Percentiles rank a stretch among this genome's conserved stretches.
phyloP scores from a whole-genome alignment of 2,888 invertebrate genomes.

The Taenaris catops region DNA sequence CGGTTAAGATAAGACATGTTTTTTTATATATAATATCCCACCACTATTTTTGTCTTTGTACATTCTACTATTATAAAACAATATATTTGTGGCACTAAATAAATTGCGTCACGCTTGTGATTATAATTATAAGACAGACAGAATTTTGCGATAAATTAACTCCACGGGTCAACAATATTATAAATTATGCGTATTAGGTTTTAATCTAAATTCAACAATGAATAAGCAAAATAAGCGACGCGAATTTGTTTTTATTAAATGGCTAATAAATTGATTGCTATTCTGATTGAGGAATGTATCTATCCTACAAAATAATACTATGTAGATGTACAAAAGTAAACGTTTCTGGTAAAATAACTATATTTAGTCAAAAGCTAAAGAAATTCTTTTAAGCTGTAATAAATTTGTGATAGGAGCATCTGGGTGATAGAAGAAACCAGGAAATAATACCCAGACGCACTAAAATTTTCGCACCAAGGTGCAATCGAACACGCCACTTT shows the following conservation, averaged over 20 bases:
- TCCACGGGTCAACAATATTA: conserved; percentile 18
- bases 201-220: neutral
- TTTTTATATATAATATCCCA: no score
- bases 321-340: no score
- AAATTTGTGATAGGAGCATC: conserved; percentile 12
- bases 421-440: conserved; percentile 8
- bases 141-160: conserved; percentile 18
- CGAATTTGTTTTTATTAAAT: no score
- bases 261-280: no score
- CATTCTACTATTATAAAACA: neutral
- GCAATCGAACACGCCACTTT: conserved; percentile 12
- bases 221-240: neutral
- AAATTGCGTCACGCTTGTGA: neutral
- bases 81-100: neutral
- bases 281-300: no score
- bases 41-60: no score
- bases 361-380: neutral
- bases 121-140: conserved; percentile 15
- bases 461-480: conserved; percentile 9
- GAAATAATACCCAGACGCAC: conserved; percentile 1
- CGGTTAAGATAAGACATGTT: no score
- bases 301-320: no score
- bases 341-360: no score
- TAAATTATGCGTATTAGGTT: conserved; percentile 7
- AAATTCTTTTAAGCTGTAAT: neutral